Evolutionary conservation across 2,113 vertebrate species (phyloP).

Genomic region (Scalopus aquaticus): DNA sequence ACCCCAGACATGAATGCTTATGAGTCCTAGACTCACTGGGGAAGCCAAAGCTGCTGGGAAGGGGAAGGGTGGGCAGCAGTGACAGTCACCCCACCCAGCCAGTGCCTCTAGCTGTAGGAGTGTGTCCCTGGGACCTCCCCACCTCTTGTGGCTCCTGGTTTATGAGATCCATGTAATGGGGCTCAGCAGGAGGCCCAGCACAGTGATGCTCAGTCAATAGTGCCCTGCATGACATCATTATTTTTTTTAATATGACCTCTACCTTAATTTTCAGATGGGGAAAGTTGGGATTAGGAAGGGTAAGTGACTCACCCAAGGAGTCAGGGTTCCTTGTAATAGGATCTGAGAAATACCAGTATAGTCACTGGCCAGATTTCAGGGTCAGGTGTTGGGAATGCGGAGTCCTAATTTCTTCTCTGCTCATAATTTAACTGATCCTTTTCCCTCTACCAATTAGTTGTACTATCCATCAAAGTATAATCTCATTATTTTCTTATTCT

Average conservation of each 20-base stretch:
- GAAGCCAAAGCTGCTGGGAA: not conserved
- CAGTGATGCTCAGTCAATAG: not conserved
- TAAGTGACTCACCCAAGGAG: not conserved
- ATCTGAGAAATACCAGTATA: not conserved
- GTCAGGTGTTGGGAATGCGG: not conserved
- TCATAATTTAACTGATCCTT: not conserved
- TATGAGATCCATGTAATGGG: not conserved
- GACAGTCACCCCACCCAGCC: not conserved
- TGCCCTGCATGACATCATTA: accelerated
- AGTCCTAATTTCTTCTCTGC: slow-evolving; percentile 6
- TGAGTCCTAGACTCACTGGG: not conserved
- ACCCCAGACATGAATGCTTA: not conserved
- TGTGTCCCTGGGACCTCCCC: not conserved
- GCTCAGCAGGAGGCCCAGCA: not conserved
- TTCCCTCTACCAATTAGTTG: not conserved
- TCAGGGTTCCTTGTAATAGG: not conserved
- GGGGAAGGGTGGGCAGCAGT: not conserved
- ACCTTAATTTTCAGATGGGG: not conserved
- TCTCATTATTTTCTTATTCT: not conserved
- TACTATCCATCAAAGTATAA: not conserved
- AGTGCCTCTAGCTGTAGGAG: not conserved
- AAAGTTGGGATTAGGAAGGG: not conserved
- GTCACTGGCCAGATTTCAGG: not conserved
- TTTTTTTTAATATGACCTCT: not conserved
- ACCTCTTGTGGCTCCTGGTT: not conserved